phyloP scores from a whole-genome alignment of 2,888 invertebrate species.

The Hoplodrina blanda region DNA sequence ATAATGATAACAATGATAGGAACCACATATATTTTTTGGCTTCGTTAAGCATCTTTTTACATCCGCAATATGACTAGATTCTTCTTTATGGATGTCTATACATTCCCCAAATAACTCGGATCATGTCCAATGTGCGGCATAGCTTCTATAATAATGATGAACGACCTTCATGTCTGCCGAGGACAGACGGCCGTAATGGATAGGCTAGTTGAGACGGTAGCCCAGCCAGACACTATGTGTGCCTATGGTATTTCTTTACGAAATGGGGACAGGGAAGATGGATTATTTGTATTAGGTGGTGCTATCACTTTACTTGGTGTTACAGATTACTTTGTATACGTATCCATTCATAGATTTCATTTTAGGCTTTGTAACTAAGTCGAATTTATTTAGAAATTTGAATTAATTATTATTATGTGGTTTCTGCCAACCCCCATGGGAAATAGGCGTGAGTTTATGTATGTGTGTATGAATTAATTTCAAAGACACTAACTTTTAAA shows the following conservation, averaged over 20 bases:
- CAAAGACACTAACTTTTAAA: too few species aligned
- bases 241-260: background rate
- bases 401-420: too few species aligned
- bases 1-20: too few species aligned
- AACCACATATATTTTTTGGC: too few species aligned
- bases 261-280: background rate
- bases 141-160: conserved; percentile 25
- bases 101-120: background rate
- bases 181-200: conserved; percentile 50
- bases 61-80: too few species aligned
- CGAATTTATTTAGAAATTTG: too few species aligned
- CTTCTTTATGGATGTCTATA: too few species aligned
- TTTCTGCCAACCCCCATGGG: too few species aligned
- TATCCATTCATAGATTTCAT: background rate
- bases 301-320: background rate
- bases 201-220: background rate
- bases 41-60: too few species aligned
- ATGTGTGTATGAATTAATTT: too few species aligned
- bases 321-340: background rate
- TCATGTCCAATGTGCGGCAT: conserved; percentile 4
- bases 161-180: conserved; percentile 26
- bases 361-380: too few species aligned
- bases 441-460: too few species aligned
- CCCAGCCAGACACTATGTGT: background rate
- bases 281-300: background rate